phyloP scores from a whole-genome alignment of 92 coral and sea anemone species.

The Zoanthus solanderi region DNA sequence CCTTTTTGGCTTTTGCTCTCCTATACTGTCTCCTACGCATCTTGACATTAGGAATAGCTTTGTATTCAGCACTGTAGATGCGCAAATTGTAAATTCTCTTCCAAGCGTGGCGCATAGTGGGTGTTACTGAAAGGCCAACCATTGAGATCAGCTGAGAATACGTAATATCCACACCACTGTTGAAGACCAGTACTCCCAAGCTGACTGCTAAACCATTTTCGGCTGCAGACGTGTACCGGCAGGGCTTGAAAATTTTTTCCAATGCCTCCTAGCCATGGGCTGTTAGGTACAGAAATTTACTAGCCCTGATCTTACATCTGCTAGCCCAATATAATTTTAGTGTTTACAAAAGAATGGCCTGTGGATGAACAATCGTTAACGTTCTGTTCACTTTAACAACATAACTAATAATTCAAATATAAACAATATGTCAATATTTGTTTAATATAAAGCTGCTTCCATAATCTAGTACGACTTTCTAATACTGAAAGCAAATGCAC shows the following conservation, averaged over 20 bases:
- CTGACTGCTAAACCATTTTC: conserved; percentile 31
- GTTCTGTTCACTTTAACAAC: too few species aligned
- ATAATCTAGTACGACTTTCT: conserved; percentile 22
- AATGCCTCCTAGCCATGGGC: conserved; percentile 7
- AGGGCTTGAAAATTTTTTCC: not conserved
- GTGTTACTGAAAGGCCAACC: not conserved
- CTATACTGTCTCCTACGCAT: conserved; percentile 33
- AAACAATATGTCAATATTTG: not conserved
- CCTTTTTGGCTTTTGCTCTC: conserved; percentile 43
- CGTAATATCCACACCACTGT: conserved; percentile 37
- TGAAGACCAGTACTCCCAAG: conserved; percentile 35
- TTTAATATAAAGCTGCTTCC: conserved; percentile 29
- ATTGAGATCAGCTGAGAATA: conserved; percentile 20
- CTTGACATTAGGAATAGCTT: conserved; percentile 22
- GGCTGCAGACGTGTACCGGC: not conserved
- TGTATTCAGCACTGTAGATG: conserved; percentile 30
- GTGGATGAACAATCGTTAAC: too few species aligned
- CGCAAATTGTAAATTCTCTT: conserved; percentile 29
- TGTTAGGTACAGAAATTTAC: not conserved
- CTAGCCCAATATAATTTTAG: not conserved
- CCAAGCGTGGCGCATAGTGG: conserved; percentile 30
- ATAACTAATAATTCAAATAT: too few species aligned
- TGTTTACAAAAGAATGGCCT: too few species aligned
- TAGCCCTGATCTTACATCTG: conserved; percentile 6
- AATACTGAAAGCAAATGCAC: conserved; percentile 19